phyloP scores from a whole-genome alignment of 1,140 invertebrate species.

The Caenorhabditis tropicalis region DNA sequence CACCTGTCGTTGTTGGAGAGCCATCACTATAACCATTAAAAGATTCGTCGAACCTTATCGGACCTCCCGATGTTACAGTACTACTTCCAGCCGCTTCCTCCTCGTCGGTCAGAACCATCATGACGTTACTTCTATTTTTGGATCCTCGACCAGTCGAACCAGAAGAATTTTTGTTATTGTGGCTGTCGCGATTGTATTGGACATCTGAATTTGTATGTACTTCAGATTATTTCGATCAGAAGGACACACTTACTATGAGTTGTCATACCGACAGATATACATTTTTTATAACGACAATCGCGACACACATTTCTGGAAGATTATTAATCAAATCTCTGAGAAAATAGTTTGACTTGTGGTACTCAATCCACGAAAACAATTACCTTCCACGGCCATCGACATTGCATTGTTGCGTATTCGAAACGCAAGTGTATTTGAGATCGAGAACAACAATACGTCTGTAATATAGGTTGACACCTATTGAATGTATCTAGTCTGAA shows the following conservation, averaged over 20 bases:
- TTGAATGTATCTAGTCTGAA: not conserved
- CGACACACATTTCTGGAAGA: constrained; percentile 39
- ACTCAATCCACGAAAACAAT: not conserved
- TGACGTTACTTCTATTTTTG: not conserved
- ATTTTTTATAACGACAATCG: constrained; percentile 26
- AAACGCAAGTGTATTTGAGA: constrained; percentile 21
- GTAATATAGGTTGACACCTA: constrained; percentile 9
- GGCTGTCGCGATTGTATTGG: constrained; percentile 39
- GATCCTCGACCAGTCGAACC: not conserved
- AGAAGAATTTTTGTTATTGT: not conserved
- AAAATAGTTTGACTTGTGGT: too few species aligned
- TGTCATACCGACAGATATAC: constrained; percentile 8
- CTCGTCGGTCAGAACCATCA: constrained; percentile 13
- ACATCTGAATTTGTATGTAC: constrained; percentile 21
- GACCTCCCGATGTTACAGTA: constrained; percentile 30
- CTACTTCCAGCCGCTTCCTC: constrained; percentile 16
- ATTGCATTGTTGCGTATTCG: constrained; percentile 33
- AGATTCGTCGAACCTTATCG: constrained; percentile 11
- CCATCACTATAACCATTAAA: constrained; percentile 20
- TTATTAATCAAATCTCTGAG: not conserved
- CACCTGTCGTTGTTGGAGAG: constrained; percentile 17
- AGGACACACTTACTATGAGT: not conserved
- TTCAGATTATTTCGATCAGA: not conserved
- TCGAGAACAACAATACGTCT: constrained; percentile 27
- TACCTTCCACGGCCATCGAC: constrained; percentile 23